These are phyloP conservation scores for Drosophila triauraria DNA, from an alignment of 1,140 invertebrate genomes.

Conservation along the genomic window DNA sequence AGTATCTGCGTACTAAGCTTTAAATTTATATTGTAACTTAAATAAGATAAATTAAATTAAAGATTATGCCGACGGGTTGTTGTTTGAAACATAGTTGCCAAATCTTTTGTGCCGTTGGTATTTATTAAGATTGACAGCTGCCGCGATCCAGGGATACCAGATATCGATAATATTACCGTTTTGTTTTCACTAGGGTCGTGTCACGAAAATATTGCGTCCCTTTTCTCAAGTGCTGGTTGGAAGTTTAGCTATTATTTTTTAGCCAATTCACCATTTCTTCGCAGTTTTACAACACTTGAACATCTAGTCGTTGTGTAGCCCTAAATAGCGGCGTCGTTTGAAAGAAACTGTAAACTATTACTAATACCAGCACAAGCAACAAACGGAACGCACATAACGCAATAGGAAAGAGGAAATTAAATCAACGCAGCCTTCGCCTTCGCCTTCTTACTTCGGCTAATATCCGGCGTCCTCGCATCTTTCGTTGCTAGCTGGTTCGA, in stretches of 20 bases:
- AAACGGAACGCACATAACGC: slow-evolving; percentile 33
- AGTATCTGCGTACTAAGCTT: too few relatives aligned
- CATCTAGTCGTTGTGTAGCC: slow-evolving; percentile 38
- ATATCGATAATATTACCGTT: too few relatives aligned
- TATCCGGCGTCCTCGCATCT: background rate
- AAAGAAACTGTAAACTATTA: slow-evolving; percentile 81
- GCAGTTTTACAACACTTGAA: slow-evolving; percentile 47
- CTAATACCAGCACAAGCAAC: slow-evolving; percentile 57
- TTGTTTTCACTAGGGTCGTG: too few relatives aligned
- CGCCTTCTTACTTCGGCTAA: background rate
- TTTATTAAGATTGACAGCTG: too few relatives aligned
- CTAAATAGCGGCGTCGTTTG: slow-evolving; percentile 76
- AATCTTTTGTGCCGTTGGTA: too few relatives aligned
- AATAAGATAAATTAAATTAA: too few relatives aligned
- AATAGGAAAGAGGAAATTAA: slow-evolving; percentile 50
- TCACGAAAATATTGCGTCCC: too few relatives aligned
- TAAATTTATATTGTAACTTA: too few relatives aligned
- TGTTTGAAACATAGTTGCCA: too few relatives aligned
- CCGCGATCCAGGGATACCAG: too few relatives aligned
- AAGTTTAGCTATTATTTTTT: background rate
- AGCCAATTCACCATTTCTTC: background rate
- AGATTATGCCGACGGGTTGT: too few relatives aligned
- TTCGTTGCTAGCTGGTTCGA: background rate
- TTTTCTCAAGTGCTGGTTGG: too few relatives aligned
- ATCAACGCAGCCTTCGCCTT: slow-evolving; percentile 2